Percentiles rank a stretch among this genome's conserved stretches.
phyloP scores from a whole-genome alignment of 2,888 invertebrate genomes.

The Diaphora mendica region DNA sequence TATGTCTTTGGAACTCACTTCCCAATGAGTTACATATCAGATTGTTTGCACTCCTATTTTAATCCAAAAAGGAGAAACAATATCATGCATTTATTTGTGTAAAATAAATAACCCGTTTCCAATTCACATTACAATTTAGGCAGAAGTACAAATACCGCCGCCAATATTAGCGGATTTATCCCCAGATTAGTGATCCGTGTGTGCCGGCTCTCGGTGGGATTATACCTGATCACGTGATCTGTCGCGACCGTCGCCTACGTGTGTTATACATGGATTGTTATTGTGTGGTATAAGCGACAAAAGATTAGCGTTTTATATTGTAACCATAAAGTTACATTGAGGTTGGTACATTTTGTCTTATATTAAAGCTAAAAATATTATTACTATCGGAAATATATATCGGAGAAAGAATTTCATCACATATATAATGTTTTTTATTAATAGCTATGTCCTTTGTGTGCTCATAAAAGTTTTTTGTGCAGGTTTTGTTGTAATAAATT shows the following conservation, averaged over 20 bases:
- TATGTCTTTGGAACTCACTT: too few species aligned
- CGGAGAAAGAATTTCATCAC: too few species aligned
- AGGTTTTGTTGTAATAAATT: too few species aligned
- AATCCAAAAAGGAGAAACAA: background rate
- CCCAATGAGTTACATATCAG: too few species aligned
- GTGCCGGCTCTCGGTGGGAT: slow-evolving; percentile 68
- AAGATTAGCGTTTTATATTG: background rate
- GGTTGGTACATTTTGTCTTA: background rate
- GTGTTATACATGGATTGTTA: slow-evolving; percentile 71
- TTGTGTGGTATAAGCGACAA: slow-evolving; percentile 46
- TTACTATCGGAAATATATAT: too few species aligned
- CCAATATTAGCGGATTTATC: slow-evolving; percentile 74
- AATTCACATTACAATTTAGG: slow-evolving; percentile 37
- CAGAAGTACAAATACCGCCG: slow-evolving; percentile 30
- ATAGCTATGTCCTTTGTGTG: too few species aligned
- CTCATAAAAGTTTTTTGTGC: too few species aligned
- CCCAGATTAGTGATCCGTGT: slow-evolving; percentile 72
- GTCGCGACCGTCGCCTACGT: slow-evolving; percentile 71
- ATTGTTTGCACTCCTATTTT: too few species aligned
- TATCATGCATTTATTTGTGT: background rate
- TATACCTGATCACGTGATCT: slow-evolving; percentile 75
- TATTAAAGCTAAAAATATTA: background rate
- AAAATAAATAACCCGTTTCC: slow-evolving; percentile 20
- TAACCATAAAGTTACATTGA: background rate
- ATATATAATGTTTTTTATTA: too few species aligned